Percentiles rank a stretch among this genome's conserved stretches.
Conservation (phyloP, 2,888 invertebrate genomes). For the Lasioglossum leucozonium region DNA sequence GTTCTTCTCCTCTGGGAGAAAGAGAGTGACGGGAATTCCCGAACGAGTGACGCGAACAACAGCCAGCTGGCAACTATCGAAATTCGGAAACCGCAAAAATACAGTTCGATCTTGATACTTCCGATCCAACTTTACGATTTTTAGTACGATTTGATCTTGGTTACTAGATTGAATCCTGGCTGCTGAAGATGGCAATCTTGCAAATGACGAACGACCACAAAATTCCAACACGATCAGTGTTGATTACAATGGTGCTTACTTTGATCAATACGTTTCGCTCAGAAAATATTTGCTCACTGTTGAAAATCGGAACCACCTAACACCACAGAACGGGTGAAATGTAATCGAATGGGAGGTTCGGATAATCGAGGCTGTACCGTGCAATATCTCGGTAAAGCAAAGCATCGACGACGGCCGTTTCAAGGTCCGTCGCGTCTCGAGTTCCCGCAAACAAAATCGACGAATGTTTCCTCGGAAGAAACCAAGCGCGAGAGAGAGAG, state of each 20-base stretch:
- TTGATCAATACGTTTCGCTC: too few species aligned
- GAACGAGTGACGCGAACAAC: background rate
- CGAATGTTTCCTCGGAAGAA: background rate
- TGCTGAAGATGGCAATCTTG: too few species aligned
- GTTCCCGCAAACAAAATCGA: constrained; percentile 2
- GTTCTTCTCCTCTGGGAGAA: background rate
- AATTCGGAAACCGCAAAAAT: background rate
- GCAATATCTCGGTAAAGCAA: background rate
- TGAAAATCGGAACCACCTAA: too few species aligned
- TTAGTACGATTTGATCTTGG: background rate
- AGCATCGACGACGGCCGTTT: background rate
- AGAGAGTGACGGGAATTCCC: background rate
- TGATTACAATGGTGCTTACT: too few species aligned
- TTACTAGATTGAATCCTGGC: background rate
- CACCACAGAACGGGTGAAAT: too few species aligned
- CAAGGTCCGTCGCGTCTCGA: background rate
- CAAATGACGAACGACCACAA: too few species aligned
- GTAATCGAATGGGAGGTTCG: background rate
- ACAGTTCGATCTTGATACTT: background rate
- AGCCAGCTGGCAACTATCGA: background rate
- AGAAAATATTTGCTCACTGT: too few species aligned
- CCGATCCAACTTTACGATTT: background rate
- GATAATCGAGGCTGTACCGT: background rate
- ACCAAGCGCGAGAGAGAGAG: background rate
- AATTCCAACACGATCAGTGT: too few species aligned